A percentile compares a stretch with the other conserved stretches of the same genome.
Conservation (phyloP, 37 sponge, comb jelly and placozoan genomes). For the Hexactinellida sp. region DNA sequence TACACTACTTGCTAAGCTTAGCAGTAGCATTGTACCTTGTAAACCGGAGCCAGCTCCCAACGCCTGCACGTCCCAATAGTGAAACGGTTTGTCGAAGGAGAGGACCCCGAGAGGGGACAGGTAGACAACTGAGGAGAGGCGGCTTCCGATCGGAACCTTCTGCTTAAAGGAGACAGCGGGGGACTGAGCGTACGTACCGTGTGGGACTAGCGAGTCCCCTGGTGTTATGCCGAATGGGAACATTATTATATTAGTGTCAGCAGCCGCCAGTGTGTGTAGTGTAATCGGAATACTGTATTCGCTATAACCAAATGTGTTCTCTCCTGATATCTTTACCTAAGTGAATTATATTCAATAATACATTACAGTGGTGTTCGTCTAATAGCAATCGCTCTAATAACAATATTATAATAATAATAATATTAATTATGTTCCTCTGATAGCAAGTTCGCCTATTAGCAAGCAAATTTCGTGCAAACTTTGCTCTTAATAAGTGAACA, state of each 20-base stretch:
- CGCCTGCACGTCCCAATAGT: neutral
- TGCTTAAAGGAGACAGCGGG: neutral
- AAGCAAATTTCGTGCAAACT: too few species aligned
- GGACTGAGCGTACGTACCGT: neutral
- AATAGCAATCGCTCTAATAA: too few species aligned
- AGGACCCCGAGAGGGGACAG: neutral
- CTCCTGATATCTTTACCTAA: conserved; percentile 1
- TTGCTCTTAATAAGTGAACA: neutral
- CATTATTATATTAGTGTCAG: neutral
- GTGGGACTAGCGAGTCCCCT: neutral
- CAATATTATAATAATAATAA: too few species aligned
- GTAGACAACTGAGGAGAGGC: neutral
- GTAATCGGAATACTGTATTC: neutral
- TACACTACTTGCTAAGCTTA: too few species aligned
- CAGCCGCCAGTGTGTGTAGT: neutral
- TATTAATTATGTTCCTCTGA: too few species aligned
- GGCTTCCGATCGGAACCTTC: neutral
- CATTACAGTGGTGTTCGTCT: too few species aligned
- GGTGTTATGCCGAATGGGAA: neutral
- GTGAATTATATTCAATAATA: too few species aligned
- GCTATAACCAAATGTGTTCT: neutral
- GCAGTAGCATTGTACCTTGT: neutral
- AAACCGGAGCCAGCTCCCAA: neutral
- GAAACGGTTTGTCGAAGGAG: neutral
- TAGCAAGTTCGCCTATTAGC: too few species aligned